Evolutionary conservation across 1,140 invertebrate species (phyloP), one percentile per base, ranked within the genome.

Genomic region (Heliconius hermathena): DNA sequence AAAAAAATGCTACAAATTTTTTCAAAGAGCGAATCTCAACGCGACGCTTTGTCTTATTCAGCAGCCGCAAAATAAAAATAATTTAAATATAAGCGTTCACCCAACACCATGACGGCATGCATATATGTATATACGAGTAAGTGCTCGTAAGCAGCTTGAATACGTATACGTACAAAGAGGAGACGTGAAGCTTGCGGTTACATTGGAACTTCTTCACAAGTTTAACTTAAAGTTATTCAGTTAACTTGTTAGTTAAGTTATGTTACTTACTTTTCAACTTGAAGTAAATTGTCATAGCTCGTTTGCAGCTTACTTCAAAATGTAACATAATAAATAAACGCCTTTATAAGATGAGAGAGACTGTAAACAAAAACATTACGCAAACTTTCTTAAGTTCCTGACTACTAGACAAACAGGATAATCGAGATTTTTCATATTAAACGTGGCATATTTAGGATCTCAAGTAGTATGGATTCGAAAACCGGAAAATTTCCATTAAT

Each of bases 181-280:
- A 66, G 11, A 66, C 22, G n/a, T 11, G 8, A 29, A 66, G 52
- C 74, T 60, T 60, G 74, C 54, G 74, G 74, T 36, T 75, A 75
- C 11, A 49, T 75, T 75, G 20, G 38, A 60, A 60, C n/a, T 57
- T 57, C 74, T 75, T 75, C 22, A 26, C 22, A 66, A 66, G 60
- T 16, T 66, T 29, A 66, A 29, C 60, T 66, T 26, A 29, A 66
- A 66, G 3, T 66, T 66, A 66, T 16, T 66, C 22, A 66, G 60
- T 66, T 66, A 29, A 66, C 60, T 66, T 26, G 8, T 11, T 16
- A 66, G 60, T 66, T 66, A 29, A 66, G 60, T 66, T 66, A 29
- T 29, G 9, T 29, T 66, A 29, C 60, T 66, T 13, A 29, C 22
- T 13, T 66, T 66, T 66, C 60, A 66, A 66, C 22, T 16, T 26